These are phyloP conservation scores for Philopedon plagiatum DNA, from an alignment of 2,888 invertebrate species.

Conservation along the genomic window DNA sequence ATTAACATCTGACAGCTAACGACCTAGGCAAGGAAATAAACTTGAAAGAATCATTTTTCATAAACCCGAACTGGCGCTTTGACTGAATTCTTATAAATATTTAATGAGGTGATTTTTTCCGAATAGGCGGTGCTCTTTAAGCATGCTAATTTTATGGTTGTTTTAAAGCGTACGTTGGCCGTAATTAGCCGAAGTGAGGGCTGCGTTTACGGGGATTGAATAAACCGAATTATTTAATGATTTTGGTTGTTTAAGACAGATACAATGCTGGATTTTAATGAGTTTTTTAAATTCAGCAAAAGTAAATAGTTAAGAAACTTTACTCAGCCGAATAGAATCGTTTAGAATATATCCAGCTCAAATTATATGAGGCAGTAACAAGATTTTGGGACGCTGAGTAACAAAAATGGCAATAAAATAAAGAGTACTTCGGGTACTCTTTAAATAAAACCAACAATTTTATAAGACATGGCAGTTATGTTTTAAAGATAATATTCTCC, in stretches of 20 bases:
- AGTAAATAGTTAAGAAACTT: too few species aligned
- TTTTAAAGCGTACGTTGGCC: constrained; percentile 55
- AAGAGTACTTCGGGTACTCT: too few species aligned
- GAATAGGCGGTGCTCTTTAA: constrained; percentile 61
- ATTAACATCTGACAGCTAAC: constrained; percentile 51
- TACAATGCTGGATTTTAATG: too few species aligned
- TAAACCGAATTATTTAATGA: constrained; percentile 47
- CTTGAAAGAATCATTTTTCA: constrained; percentile 59
- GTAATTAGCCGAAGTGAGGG: constrained; percentile 39
- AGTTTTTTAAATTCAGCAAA: too few species aligned
- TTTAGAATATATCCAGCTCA: too few species aligned
- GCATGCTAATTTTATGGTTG: constrained; percentile 65
- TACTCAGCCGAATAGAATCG: too few species aligned
- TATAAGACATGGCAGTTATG: too few species aligned
- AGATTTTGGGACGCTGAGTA: too few species aligned
- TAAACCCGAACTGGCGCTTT: constrained; percentile 49
- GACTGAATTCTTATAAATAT: constrained; percentile 62
- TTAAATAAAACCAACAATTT: too few species aligned
- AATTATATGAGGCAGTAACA: too few species aligned
- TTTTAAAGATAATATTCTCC: too few species aligned
- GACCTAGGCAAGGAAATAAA: constrained; percentile 52
- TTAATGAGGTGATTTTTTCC: constrained; percentile 60
- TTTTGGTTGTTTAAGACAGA: neutral
- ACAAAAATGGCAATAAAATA: too few species aligned
- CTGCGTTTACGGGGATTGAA: constrained; percentile 29